Base-by-base conservation (phyloP, 1,140 invertebrate species). In the Triops longicaudatus region DNA sequence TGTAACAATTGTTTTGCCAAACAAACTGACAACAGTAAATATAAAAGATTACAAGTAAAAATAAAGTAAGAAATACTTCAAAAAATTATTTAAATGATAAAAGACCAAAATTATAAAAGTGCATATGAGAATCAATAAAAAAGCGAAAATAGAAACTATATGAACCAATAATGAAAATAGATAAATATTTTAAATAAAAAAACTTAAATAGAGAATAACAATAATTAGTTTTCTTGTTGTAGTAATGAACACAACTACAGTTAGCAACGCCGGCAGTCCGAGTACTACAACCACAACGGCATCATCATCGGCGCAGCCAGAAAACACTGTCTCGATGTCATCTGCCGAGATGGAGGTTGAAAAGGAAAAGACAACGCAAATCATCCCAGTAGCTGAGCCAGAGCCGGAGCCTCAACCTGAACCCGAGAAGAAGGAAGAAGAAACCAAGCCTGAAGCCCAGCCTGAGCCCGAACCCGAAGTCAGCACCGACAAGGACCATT, bases 391-490 rank as follows among this genome's bases (percentile, higher is more conserved):
- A 75, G 37, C 74, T 0, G 26, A 77, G 27, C 71, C 76, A 1
- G 28, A 77, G 73, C 76, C 76, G 28, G 42, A 77, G 27, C 76
- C 76, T 1, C 12, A 77, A 63, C 63, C 63, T 22, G 22, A 77
- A 27, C 22, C 76, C 11, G 28, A 77, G 31, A 44, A 71, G 11
- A n/a, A 73, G 42, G 72, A 77, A 73, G 44, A 44, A 11, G 17
- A 77, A 43, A 28, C 76, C 41, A 27, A 77, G n/a, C 26, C 76
- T 1, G 14, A 77, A 41, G 43, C 71, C 26, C 4, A 77, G 72
- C 76, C 76, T 2, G 44, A 77, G 26, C 76, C 76, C 27, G 72
- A 77, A 22, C 76, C 76, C 14, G 14, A 77, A 77, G 26, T 37
- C 9, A 22, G 72, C 26, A 28, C 76, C 5, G 31, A 77, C 26